Percentiles rank a stretch among this genome's conserved stretches.
phyloP scores from a whole-genome alignment of 2,113 vertebrate species.

The Ia io region DNA sequence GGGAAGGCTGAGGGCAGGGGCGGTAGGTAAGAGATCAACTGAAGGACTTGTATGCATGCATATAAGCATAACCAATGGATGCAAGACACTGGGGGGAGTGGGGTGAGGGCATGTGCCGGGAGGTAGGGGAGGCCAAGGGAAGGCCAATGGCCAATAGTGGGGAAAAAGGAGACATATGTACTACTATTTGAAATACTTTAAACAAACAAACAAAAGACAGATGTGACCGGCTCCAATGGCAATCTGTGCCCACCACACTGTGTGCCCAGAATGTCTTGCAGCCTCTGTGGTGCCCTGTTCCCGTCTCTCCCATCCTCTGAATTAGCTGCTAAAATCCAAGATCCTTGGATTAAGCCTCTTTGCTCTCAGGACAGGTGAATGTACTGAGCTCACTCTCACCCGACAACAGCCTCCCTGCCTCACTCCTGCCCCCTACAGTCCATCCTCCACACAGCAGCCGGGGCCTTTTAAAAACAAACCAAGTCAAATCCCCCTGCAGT shows the following conservation, averaged over 20 bases:
- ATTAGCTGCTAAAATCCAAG: not conserved
- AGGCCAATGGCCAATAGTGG: too few species aligned
- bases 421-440: constrained; percentile 20
- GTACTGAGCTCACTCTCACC: not conserved
- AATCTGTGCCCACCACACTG: not conserved
- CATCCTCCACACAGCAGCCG: not conserved
- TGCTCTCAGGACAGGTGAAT: not conserved
- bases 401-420: not conserved
- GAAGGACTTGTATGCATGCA: too few species aligned
- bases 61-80: too few species aligned
- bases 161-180: too few species aligned
- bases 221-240: not conserved
- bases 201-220: not conserved
- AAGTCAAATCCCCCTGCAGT: not conserved
- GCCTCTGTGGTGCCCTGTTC: not conserved
- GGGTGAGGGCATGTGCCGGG: too few species aligned
- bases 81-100: too few species aligned
- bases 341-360: not conserved
- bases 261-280: not conserved
- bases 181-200: too few species aligned
- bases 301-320: not conserved
- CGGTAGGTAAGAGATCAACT: too few species aligned
- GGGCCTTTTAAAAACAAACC: not conserved
- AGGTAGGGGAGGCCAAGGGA: too few species aligned
- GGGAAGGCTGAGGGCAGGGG: too few species aligned